These are phyloP conservation scores for Proteles cristata DNA, from an alignment of 2,113 vertebrate species.

Conservation along the genomic window DNA sequence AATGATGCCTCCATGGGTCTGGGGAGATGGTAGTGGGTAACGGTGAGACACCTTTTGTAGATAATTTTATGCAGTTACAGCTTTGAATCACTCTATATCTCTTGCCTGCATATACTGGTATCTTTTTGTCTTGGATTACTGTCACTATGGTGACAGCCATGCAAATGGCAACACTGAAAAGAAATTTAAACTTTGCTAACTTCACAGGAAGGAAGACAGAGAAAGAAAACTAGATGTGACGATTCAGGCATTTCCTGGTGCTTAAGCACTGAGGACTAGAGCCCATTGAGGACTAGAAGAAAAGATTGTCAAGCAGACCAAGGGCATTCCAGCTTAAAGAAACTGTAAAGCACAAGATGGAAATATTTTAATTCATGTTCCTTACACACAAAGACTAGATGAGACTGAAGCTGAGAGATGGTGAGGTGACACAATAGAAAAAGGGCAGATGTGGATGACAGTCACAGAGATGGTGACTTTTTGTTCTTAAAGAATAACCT, in stretches of 20 bases:
- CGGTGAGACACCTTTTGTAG: neutral
- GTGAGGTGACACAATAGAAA: neutral
- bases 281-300: neutral
- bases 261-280: neutral
- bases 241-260: neutral
- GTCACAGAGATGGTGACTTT: neutral
- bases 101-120: neutral
- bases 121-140: constrained; percentile 33
- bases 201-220: neutral
- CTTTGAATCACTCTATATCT: neutral
- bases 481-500: neutral
- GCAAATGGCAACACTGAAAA: neutral
- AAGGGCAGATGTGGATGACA: neutral
- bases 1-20: neutral
- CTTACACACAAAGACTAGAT: neutral
- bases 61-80: neutral
- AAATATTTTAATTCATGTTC: neutral
- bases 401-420: neutral
- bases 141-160: neutral
- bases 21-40: accelerated
- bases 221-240: neutral
- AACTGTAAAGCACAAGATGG: neutral
- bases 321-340: neutral
- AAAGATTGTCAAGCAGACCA: neutral
- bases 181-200: neutral